Base-by-base conservation (phyloP, 2,888 invertebrate species). In the Leucania comma region DNA sequence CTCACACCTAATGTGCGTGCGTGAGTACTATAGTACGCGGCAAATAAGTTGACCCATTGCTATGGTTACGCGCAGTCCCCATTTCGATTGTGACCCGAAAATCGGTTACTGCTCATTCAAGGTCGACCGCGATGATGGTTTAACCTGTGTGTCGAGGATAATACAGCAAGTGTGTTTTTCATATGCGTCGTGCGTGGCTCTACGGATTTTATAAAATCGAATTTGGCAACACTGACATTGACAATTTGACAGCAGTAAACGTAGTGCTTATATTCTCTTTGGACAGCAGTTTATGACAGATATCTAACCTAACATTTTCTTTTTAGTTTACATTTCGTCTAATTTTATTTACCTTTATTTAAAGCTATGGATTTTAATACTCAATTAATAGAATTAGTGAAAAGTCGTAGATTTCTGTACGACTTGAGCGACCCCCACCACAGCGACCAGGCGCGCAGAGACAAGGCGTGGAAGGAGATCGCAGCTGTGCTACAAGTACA, bases 301-400 rank as follows among this genome's bases (percentile, higher is more conserved):
- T 22, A 42, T 32, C 20, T 48, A 48, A 48, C 46, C 46, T n/a
- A 48, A n/a, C 46, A n/a, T 48, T 32, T 32, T 32, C 32, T 1
- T 54, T 29, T 24, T 22, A 0, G 26, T 29, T 24, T 50, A 8
- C 0, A 0, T 54, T 56, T 56, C 0, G n/a, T 68, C 51, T 68
- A n/a, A 12, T 24, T n/a, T 29, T 53, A 9, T 48, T 32, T 22
- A 14, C 8, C 5, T 17, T 2, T 51, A 10, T 9, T 0, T 60
- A 5, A 4, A 22, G 35, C 26, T 6, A 71, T 69, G 69, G 48
- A 69, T 38, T 57, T 69, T 69, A 69, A 69, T 29, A 69, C 35
- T 57, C 71, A 38, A 38, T 38, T 69, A 48, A 69, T 69, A 71
- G 48, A 48, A 72, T 26, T 50, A 14, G 69, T 69, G 12, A 69